A percentile compares a stretch with the other conserved stretches of the same genome.
These are phyloP conservation scores for Bubo scandiacus DNA, from an alignment of 2,113 vertebrate genomes.

Conservation along the genomic window DNA sequence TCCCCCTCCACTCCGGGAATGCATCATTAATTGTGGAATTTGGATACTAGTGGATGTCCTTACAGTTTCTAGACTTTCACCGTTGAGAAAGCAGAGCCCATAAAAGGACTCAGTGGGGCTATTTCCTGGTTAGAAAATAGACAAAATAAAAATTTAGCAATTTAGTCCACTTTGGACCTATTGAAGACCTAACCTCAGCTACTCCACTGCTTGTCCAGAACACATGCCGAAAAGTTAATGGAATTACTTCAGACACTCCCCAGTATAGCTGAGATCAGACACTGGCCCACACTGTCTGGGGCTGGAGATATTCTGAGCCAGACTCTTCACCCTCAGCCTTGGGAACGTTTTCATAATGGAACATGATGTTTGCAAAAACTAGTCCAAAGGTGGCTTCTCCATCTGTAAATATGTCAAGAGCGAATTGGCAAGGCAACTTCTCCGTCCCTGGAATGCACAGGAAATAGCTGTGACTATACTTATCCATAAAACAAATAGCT, in stretches of 20 bases:
- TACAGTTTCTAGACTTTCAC: conserved; percentile 41
- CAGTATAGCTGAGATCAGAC: conserved; percentile 22
- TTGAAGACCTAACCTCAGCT: conserved; percentile 11
- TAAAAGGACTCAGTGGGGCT: background rate
- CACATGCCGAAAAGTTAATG: background rate
- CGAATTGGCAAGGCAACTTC: background rate
- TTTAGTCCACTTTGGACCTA: conserved; percentile 2
- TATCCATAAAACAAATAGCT: conserved; percentile 52
- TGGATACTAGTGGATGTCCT: conserved; percentile 11
- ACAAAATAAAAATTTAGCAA: conserved; percentile 7
- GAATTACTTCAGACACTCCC: conserved; percentile 26
- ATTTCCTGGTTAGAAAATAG: conserved; percentile 33
- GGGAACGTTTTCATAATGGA: conserved; percentile 35
- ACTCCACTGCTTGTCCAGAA: background rate
- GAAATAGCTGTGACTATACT: conserved; percentile 64
- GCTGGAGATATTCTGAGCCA: conserved; percentile 32
- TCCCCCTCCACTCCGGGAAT: background rate
- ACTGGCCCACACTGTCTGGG: conserved; percentile 15
- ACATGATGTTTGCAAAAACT: conserved; percentile 19
- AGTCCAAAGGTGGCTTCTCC: conserved; percentile 59
- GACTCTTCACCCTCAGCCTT: conserved; percentile 14
- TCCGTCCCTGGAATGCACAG: conserved; percentile 59
- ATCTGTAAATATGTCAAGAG: conserved; percentile 60
- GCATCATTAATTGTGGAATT: conserved; percentile 33
- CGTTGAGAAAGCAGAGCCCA: background rate